Evolutionary conservation across 2,797 vertebrate genomes (phyloP).

Genomic region (Macropodus opercularis): DNA sequence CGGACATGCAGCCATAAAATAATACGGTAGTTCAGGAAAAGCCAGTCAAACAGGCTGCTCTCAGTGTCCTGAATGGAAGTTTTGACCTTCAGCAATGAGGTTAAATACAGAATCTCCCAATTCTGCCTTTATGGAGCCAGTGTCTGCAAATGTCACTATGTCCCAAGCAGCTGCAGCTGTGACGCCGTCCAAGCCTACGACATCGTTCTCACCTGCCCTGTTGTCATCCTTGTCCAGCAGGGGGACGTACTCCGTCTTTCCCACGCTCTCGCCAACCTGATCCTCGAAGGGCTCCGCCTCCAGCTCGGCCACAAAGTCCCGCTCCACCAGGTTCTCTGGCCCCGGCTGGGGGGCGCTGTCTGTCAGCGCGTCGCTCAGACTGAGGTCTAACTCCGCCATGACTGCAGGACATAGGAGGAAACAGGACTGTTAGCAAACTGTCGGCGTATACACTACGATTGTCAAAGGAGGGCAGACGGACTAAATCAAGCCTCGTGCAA

Average conservation of each 20-base stretch:
- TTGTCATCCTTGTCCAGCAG: constrained; percentile 87
- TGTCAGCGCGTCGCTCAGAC: constrained; percentile 90
- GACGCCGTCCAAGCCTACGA: too few relatives aligned
- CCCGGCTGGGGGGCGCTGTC: constrained; percentile 81
- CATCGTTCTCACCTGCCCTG: constrained; percentile 70
- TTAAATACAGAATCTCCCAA: too few relatives aligned
- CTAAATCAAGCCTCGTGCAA: neutral
- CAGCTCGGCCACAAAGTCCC: constrained; percentile 90
- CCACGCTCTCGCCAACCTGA: constrained; percentile 91
- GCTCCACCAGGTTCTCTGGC: constrained; percentile 84
- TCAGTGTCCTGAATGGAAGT: neutral
- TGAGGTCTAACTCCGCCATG: constrained; percentile 89
- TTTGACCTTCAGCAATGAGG: neutral
- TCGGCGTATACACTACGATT: too few relatives aligned
- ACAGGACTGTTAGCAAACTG: neutral
- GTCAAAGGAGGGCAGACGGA: neutral
- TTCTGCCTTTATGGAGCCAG: neutral
- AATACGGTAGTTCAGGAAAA: neutral
- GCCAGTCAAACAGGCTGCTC: neutral
- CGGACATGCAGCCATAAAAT: neutral
- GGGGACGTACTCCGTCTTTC: constrained; percentile 91
- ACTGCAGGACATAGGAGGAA: constrained; percentile 47
- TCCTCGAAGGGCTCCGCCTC: constrained; percentile 92
- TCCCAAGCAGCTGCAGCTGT: neutral
- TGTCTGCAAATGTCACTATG: neutral